phyloP scores from a whole-genome alignment of 2,797 vertebrate genomes.

The Sebastes ruberrimus region DNA sequence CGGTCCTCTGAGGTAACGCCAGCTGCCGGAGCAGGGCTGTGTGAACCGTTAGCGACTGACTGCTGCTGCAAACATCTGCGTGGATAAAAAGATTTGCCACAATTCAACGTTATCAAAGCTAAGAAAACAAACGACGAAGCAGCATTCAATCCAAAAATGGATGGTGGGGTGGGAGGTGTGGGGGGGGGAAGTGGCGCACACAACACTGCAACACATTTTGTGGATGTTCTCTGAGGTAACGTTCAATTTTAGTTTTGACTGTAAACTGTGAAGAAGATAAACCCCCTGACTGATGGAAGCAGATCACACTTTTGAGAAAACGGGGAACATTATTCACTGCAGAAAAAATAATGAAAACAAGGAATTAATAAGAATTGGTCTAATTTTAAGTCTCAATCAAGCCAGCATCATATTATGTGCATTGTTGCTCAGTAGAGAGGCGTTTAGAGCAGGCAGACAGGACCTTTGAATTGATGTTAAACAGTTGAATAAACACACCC shows the following conservation, averaged over 20 bases:
- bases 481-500: slow-evolving; percentile 52
- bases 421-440: slow-evolving; percentile 33
- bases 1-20: slow-evolving; percentile 68
- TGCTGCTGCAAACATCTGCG: slow-evolving; percentile 73
- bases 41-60: slow-evolving; percentile 70
- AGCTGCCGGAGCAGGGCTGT: slow-evolving; percentile 61
- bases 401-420: slow-evolving; percentile 17
- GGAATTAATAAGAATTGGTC: slow-evolving; percentile 23
- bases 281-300: not conserved
- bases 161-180: not conserved
- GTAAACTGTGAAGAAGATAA: slow-evolving; percentile 9
- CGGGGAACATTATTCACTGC: not conserved
- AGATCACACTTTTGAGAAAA: slow-evolving; percentile 1
- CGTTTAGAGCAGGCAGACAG: slow-evolving; percentile 29
- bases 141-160: slow-evolving; percentile 28
- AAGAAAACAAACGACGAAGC: slow-evolving; percentile 36
- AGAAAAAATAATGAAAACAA: not conserved
- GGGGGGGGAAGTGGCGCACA: not conserved
- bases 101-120: slow-evolving; percentile 65
- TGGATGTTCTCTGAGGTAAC: slow-evolving; percentile 5
- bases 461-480: slow-evolving; percentile 51
- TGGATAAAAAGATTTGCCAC: slow-evolving; percentile 65
- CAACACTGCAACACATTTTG: not conserved
- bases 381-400: slow-evolving; percentile 48
- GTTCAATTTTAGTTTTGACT: not conserved